These are phyloP conservation scores for Sebastes oblongus DNA, from an alignment of 2,797 vertebrate genomes.

Conservation along the genomic window DNA sequence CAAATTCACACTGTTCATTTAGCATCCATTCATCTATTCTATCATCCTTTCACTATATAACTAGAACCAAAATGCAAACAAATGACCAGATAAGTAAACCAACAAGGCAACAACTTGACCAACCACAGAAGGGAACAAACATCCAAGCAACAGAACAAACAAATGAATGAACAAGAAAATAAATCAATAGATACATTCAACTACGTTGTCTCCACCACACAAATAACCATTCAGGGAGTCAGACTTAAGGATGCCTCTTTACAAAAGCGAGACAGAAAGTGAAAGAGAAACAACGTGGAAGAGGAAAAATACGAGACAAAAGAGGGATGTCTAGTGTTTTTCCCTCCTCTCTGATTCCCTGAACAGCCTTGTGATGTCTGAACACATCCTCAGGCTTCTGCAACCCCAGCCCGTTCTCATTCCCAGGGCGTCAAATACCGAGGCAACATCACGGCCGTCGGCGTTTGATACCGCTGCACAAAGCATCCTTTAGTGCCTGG, in stretches of 20 bases:
- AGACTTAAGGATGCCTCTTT: not conserved
- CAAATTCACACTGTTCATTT: no score
- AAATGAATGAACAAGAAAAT: not conserved
- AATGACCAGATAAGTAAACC: no score
- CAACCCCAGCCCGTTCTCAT: not conserved
- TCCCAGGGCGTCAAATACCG: not conserved
- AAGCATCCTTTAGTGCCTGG: not conserved
- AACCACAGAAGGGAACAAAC: not conserved
- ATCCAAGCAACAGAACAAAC: not conserved
- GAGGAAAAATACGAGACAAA: conserved; percentile 1
- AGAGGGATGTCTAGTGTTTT: not conserved
- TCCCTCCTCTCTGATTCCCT: conserved; percentile 12
- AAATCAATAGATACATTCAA: not conserved
- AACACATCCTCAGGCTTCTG: conserved; percentile 28
- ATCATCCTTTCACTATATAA: not conserved
- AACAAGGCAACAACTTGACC: not conserved
- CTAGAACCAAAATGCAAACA: not conserved
- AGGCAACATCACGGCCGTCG: no score
- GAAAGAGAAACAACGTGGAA: not conserved
- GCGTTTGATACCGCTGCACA: not conserved
- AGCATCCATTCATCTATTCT: not conserved
- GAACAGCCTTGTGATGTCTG: conserved; percentile 24
- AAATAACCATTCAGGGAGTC: not conserved
- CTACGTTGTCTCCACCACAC: not conserved
- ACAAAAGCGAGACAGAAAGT: not conserved